Conservation (phyloP, 2,797 vertebrate species). For the Mus caroli region DNA sequence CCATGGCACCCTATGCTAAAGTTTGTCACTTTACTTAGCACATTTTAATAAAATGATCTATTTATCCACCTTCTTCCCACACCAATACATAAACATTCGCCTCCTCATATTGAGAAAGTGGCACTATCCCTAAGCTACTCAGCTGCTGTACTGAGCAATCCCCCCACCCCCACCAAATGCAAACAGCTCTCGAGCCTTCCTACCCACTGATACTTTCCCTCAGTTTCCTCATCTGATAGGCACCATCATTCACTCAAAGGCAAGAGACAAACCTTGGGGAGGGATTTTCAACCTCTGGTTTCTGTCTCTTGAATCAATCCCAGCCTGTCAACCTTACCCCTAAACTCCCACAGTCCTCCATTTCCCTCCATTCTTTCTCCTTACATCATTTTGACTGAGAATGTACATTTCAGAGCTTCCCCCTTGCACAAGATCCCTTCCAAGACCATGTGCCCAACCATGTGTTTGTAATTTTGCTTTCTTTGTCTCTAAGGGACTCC, state of each 20-base stretch:
- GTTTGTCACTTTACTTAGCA: conserved; percentile 61
- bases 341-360: not conserved
- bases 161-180: no score
- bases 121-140: not conserved
- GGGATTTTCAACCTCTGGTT: not conserved
- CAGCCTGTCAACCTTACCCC: not conserved
- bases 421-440: not conserved
- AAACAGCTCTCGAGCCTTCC: not conserved
- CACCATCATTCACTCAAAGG: not conserved
- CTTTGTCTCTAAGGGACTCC: not conserved
- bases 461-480: conserved; percentile 27
- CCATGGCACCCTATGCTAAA: not conserved
- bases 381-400: not conserved
- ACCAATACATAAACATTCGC: not conserved
- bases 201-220: not conserved
- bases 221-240: not conserved
- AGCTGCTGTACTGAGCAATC: not conserved
- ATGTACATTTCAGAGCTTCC: not conserved
- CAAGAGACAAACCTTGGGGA: not conserved
- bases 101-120: not conserved
- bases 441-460: not conserved
- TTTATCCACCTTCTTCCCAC: conserved; percentile 65
- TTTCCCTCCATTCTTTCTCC: not conserved
- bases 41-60: conserved; percentile 58
- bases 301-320: not conserved